Percentiles rank a stretch among this genome's conserved stretches.
phyloP scores from a whole-genome alignment of 2,888 invertebrate genomes.

The Busseola fusca region DNA sequence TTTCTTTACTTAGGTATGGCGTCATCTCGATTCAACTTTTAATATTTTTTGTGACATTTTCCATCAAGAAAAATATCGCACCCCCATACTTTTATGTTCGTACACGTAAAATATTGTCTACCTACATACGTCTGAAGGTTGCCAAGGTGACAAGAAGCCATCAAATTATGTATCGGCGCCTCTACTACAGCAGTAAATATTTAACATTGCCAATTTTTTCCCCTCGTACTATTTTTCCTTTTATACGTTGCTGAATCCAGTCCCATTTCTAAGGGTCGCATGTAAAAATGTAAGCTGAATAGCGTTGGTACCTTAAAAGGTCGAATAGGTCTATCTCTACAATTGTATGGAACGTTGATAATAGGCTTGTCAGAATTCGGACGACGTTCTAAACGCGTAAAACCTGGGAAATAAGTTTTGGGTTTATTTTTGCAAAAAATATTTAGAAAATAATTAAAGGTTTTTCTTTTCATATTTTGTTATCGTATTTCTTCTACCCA shows the following conservation, averaged over 20 bases:
- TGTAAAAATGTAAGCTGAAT: slow-evolving; percentile 52
- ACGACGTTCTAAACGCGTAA: slow-evolving; percentile 21
- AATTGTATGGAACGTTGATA: slow-evolving; percentile 43
- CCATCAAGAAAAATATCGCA: slow-evolving; percentile 43
- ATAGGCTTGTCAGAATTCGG: slow-evolving; percentile 40
- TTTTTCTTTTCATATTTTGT: neutral
- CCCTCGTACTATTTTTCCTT: slow-evolving; percentile 38
- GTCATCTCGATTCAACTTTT: slow-evolving; percentile 42
- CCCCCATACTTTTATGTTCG: slow-evolving; percentile 50
- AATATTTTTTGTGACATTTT: slow-evolving; percentile 54
- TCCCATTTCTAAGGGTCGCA: slow-evolving; percentile 45
- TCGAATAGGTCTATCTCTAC: slow-evolving; percentile 39
- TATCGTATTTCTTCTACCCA: slow-evolving; percentile 1
- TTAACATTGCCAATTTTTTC: slow-evolving; percentile 57
- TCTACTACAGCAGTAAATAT: slow-evolving; percentile 59
- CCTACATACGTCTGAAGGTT: slow-evolving; percentile 53
- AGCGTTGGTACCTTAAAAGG: slow-evolving; percentile 42
- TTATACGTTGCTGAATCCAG: slow-evolving; percentile 45
- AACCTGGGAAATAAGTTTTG: slow-evolving; percentile 18
- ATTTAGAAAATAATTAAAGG: neutral
- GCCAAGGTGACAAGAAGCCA: slow-evolving; percentile 64
- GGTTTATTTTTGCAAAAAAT: slow-evolving; percentile 6
- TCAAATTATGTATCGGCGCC: slow-evolving; percentile 63
- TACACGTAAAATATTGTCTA: slow-evolving; percentile 52
- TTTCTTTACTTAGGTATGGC: slow-evolving; percentile 28